A percentile compares a stretch with the other conserved stretches of the same genome.
Conservation (phyloP, 2,888 invertebrate genomes). For the Willowsia nigromaculata region DNA sequence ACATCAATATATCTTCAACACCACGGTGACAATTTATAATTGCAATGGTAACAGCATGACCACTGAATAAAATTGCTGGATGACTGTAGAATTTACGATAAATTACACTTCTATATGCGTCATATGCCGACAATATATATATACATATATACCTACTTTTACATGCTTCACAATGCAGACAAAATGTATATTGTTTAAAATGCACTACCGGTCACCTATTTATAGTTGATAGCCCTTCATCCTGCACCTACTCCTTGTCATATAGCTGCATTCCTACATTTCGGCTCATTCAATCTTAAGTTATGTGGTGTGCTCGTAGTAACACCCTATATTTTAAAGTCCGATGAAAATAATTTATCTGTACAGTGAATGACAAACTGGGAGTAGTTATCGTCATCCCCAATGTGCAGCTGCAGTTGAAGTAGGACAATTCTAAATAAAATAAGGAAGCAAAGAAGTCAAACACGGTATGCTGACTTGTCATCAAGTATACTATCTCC, state of each 20-base stretch:
- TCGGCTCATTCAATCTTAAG: neutral
- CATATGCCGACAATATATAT: too few species aligned
- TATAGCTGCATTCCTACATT: neutral
- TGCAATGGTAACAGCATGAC: too few species aligned
- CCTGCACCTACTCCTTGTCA: neutral
- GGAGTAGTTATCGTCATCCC: conserved; percentile 37
- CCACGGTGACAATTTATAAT: too few species aligned
- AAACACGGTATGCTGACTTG: neutral
- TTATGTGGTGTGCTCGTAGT: neutral
- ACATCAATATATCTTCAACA: too few species aligned
- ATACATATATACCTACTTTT: too few species aligned
- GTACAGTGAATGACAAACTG: conserved; percentile 1
- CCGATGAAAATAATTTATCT: conserved; percentile 47
- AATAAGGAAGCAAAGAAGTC: conserved; percentile 63
- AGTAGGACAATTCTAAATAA: conserved; percentile 71
- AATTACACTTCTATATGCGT: too few species aligned
- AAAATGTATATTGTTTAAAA: neutral
- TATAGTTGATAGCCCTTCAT: neutral
- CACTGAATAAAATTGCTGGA: too few species aligned
- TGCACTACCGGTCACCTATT: neutral
- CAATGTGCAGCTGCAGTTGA: conserved; percentile 57
- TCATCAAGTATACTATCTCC: conserved; percentile 7
- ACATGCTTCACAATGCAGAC: too few species aligned
- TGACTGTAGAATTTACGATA: conserved; percentile 14
- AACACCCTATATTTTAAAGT: conserved; percentile 41